Base-by-base conservation (phyloP, 2,888 invertebrate genomes). In the Griposia aprilina region DNA sequence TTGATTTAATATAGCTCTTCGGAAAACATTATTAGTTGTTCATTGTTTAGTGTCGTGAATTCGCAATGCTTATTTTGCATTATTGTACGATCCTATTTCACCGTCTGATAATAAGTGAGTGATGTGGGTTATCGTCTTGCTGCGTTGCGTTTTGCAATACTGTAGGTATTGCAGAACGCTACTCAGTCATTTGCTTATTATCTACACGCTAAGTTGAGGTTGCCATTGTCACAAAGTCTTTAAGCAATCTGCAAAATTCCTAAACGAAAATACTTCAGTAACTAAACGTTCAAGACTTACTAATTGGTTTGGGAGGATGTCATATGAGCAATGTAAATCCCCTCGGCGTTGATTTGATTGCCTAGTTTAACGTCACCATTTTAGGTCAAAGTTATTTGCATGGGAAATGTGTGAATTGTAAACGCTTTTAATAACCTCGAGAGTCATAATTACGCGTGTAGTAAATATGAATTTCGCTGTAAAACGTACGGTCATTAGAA, bases 71-170 rank as follows among this genome's bases (percentile, higher is more conserved):
- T 69, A 55, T 69, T 69, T 69, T 69, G 69, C 55, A 55, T 55
- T 69, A 69, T 36, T 55, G n/a, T 36, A 36, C 26, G n/a, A 63
- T 80, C 62, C 66, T 73, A 78, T 76, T 84, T 78, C 62, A 82
- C 69, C 7, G 63, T 60, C 67, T 76, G 84, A 81, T 83, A 77
- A 82, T 73, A 72, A 67, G 57, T 78, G 66, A 78, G 63, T 78
- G 78, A 82, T 83, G 82, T 78, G 80, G 77, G 83, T 84, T 83
- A 89, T 82, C 76, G 60, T 81, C 75, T 73, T 77, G 68, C 82
- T 76, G 66, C 66, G n/a, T 55, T 45, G 60, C n/a, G 57, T 82
- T 82, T 11, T 23, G 66, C 65, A 82, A 77, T 67, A 57, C 41
- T n/a, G 10, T 23, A 13, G 13, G 20, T 23, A 50, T 67, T 50